These are phyloP conservation scores for Hydrotaea diabolus DNA, from an alignment of 2,888 invertebrate species.

Conservation along the genomic window DNA sequence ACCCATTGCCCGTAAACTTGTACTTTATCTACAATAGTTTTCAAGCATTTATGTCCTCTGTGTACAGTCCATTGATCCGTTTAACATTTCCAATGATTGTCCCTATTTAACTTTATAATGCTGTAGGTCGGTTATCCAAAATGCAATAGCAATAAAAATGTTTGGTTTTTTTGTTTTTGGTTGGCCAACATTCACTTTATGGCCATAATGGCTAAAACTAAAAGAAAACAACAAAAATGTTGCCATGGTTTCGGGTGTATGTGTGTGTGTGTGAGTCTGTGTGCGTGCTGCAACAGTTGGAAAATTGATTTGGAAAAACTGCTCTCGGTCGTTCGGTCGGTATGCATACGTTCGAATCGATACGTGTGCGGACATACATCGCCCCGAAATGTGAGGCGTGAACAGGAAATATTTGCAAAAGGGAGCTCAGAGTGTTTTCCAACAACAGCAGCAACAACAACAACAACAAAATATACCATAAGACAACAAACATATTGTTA, in stretches of 20 bases:
- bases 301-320: no score
- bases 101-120: background rate
- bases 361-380: background rate
- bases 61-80: background rate
- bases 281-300: no score
- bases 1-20: no score
- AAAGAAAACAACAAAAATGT: background rate
- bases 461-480: background rate
- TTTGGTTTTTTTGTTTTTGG: background rate
- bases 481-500: background rate
- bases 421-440: background rate
- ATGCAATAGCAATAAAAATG: background rate
- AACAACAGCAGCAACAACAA: no score
- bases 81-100: slow-evolving; percentile 12
- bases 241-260: background rate
- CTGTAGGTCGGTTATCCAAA: background rate
- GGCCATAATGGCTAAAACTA: background rate
- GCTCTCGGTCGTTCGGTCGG: no score
- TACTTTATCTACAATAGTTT: no score
- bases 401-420: slow-evolving; percentile 2
- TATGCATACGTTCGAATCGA: background rate
- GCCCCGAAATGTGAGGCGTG: background rate
- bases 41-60: no score
- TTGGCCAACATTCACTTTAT: slow-evolving; percentile 3
- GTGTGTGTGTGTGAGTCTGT: no score